Conservation (phyloP, 2,113 vertebrate species). For the Garra rufa region DNA sequence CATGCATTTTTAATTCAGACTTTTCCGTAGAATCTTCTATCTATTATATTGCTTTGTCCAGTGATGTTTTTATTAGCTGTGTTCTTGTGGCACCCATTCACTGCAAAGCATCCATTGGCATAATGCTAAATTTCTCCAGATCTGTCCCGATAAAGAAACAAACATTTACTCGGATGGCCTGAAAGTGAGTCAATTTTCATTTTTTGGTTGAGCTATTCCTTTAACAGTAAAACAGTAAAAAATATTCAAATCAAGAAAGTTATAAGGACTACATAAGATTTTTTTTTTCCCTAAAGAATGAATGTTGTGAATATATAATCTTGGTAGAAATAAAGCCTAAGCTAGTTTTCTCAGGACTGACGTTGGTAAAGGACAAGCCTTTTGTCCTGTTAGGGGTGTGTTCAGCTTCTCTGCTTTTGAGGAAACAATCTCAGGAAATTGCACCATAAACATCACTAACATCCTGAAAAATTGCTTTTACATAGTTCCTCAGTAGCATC, state of each 20-base stretch:
- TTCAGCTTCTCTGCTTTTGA: conserved; percentile 34
- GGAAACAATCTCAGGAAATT: conserved; percentile 62
- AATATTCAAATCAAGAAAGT: background rate
- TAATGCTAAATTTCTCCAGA: too few relatives aligned
- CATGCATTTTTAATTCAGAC: background rate
- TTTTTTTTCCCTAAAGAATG: background rate
- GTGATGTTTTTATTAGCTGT: too few relatives aligned
- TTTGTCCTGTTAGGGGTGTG: conserved; percentile 46
- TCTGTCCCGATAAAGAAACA: too few relatives aligned
- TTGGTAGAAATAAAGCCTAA: conserved; percentile 35
- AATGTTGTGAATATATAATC: conserved; percentile 21
- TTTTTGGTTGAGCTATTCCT: background rate
- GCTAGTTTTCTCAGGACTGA: conserved; percentile 15
- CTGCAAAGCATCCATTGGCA: too few relatives aligned
- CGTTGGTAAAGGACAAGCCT: conserved; percentile 7
- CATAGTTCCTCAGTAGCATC: conserved; percentile 7
- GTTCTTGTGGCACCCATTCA: too few relatives aligned
- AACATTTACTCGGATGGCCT: too few relatives aligned
- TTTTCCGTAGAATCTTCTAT: background rate
- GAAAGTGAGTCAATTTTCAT: background rate
- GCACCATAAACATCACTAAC: conserved; percentile 50
- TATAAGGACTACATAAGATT: background rate
- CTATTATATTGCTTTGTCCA: too few relatives aligned
- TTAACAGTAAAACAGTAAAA: background rate
- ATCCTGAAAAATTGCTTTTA: conserved; percentile 45